phyloP scores from a whole-genome alignment of 2,113 vertebrate species.

The Chloropsis hardwickii region DNA sequence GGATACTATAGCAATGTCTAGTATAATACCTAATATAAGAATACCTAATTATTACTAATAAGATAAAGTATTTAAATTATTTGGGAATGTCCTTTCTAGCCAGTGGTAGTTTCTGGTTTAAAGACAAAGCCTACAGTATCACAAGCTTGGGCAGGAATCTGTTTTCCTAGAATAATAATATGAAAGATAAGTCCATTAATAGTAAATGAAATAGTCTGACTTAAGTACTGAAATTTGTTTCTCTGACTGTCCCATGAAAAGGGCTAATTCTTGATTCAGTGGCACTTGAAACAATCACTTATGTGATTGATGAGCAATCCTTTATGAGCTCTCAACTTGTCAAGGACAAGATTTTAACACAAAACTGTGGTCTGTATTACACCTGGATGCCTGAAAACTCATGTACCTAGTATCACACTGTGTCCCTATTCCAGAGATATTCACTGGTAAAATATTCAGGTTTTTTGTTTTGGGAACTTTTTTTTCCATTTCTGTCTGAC shows the following conservation, averaged over 20 bases:
- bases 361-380: fast-evolving
- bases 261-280: neutral
- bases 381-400: neutral
- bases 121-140: neutral
- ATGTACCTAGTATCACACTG: fast-evolving
- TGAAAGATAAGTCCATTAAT: neutral
- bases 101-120: neutral
- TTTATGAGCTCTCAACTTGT: neutral
- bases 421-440: neutral
- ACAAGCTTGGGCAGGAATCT: neutral
- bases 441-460: neutral
- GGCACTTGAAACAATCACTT: neutral
- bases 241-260: neutral
- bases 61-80: neutral
- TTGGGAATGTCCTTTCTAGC: neutral
- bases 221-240: neutral
- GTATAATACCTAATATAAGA: neutral
- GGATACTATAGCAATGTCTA: neutral
- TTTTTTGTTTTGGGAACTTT: fast-evolving
- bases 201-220: neutral
- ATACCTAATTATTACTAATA: neutral
- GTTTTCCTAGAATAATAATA: neutral
- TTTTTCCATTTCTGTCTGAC: neutral
- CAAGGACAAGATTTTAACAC: neutral
- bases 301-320: neutral